Base-by-base conservation (phyloP, 1,140 invertebrate genomes). In the Caenorhabditis remanei region DNA sequence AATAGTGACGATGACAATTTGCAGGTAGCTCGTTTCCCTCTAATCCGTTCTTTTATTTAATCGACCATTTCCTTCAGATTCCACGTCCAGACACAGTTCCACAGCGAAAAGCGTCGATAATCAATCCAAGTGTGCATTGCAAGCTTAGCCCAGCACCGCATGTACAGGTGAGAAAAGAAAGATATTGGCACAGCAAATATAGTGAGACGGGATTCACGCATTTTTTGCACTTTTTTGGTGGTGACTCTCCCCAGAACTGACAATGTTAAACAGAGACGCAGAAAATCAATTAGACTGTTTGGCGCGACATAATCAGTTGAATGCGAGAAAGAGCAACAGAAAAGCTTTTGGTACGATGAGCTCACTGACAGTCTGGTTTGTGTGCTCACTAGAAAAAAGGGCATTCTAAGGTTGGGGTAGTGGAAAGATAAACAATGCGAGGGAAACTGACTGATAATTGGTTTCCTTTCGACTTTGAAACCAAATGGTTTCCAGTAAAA, bases 71-170 rank as follows among this genome's bases (percentile, higher is more conserved):
- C 16, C 16, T 53, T 1, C 50, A 53, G 86, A 91, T 92, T 85
- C 91, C 91, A 21, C 87, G 89, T 21, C 92, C 92, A 4, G 92
- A 92, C 32, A 92, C 87, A 21, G 91, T 92, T 50, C 91, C 91
- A 16, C 92, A 92, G 87, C 89, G 91, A 6, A 92, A 92, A 85
- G 90, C 91, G 5, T 92, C 91, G 46, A 92, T 92, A 82, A 84
- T 92, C 83, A 90, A 92, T 67, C 91, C 91, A 21, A 90, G 90
- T 56, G 91, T 89, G 32, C 91, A 92, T 55, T 90, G 89, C 67
- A 92, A 92, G 63, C 85, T 92, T 43, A 90, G 87, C 53, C 91
- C 91, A n/a, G 87, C 90, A 40, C 91, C 92, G n/a, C 89, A 90
- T 63, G 90, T 93, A 50, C 92, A 93, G 83, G 71, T 83, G 46